Percentiles rank a stretch among this genome's conserved stretches.
Conservation (phyloP, 2,888 invertebrate species). For the Linnaemya tessellans region DNA sequence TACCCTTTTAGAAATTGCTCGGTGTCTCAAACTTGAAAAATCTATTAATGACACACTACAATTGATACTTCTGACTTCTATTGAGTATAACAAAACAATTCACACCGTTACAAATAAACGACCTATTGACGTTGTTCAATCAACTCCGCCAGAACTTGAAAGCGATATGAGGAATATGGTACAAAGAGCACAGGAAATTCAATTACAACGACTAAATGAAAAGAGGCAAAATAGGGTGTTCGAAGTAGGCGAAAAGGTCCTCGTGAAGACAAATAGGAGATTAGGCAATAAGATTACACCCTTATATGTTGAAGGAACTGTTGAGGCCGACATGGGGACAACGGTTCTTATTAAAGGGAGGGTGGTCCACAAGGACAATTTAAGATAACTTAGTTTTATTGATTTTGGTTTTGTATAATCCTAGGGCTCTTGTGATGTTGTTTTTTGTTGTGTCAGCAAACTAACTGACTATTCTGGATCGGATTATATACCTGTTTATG, state of each 20-base stretch:
- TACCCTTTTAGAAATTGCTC: slow-evolving; percentile 70
- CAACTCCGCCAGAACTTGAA: not conserved
- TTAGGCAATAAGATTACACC: slow-evolving; percentile 36
- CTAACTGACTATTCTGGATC: no score
- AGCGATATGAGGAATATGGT: not conserved
- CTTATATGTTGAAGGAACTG: not conserved
- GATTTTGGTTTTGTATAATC: not conserved
- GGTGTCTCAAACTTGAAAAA: slow-evolving; percentile 44
- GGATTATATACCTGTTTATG: not conserved
- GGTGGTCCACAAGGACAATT: no score
- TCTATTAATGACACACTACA: slow-evolving; percentile 1
- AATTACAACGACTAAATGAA: not conserved
- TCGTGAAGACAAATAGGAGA: slow-evolving; percentile 38
- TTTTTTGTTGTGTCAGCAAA: not conserved
- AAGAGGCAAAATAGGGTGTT: slow-evolving; percentile 35
- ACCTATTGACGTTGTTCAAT: slow-evolving; percentile 34
- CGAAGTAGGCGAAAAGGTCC: slow-evolving; percentile 1
- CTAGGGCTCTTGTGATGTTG: not conserved
- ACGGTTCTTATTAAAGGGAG: slow-evolving; percentile 5
- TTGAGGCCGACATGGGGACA: slow-evolving; percentile 22
- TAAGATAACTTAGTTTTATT: not conserved
- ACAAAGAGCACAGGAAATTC: not conserved
- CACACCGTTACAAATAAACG: slow-evolving; percentile 57
- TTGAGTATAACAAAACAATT: slow-evolving; percentile 63
- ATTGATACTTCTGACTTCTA: slow-evolving; percentile 42